Evolutionary conservation across 2,888 invertebrate species (phyloP).

Genomic region (Tenthredo livida): DNA sequence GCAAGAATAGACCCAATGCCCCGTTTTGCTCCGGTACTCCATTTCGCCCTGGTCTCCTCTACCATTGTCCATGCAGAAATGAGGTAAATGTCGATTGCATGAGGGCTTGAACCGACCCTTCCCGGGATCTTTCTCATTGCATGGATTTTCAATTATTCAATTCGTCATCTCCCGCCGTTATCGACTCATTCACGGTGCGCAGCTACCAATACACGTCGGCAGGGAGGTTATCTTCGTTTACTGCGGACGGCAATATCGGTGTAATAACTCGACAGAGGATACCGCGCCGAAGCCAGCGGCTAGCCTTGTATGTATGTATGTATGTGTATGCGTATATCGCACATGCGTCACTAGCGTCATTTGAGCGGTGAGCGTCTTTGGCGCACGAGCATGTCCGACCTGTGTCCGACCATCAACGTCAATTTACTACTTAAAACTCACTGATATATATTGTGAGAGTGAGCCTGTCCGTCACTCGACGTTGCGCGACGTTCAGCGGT

Average conservation of each 20-base stretch:
- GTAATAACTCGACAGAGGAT: neutral
- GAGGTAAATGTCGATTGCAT: too few species aligned
- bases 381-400: conserved; percentile 17
- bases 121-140: neutral
- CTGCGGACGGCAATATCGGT: neutral
- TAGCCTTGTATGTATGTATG: neutral
- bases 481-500: neutral
- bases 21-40: too few species aligned
- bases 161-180: neutral
- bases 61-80: too few species aligned
- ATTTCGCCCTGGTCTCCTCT: too few species aligned
- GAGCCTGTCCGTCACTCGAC: neutral
- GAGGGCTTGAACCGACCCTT: neutral
- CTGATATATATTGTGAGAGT: neutral
- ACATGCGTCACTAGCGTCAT: conserved; percentile 22
- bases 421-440: neutral
- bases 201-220: neutral
- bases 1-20: too few species aligned
- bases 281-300: conserved; percentile 1
- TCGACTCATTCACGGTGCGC: neutral
- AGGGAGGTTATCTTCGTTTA: neutral
- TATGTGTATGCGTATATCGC: neutral
- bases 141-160: conserved; percentile 1
- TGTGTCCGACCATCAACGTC: conserved; percentile 19
- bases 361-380: conserved; percentile 18